Base-by-base conservation (phyloP, 2,113 vertebrate genomes). In the Eulacestoma nigropectus region DNA sequence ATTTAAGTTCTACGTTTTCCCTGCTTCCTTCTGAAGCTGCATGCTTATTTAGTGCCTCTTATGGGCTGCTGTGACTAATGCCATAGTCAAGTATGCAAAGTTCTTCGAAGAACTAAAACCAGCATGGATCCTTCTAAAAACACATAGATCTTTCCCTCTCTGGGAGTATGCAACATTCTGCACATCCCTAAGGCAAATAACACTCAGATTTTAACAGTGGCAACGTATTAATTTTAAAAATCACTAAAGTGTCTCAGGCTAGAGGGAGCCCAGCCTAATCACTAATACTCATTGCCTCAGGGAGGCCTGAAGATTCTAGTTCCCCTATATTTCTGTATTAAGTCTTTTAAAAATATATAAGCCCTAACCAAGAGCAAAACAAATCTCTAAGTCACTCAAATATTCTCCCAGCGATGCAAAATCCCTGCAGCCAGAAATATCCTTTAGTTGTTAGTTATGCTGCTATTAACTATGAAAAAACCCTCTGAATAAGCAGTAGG, bases 191-290 rank as follows among this genome's bases (percentile, higher is more conserved):
- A 90, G 90, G 69, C 55, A 93, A 93, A 67, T 44, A 93, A 80
- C 19, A 46, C 46, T 64, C 56, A 32, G 37, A 87, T 91, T 92
- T 95, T 95, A 95, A 79, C 64, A 93, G 57, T 2, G 5, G 73
- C 47, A 90, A 96, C 15, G 3, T 57, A 95, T 80, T 94, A 64
- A 76, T 87, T 91, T 76, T 81, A 93, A 90, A 96, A 97, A 95
- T 89, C 94, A 85, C 70, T 81, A 83, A 92, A 81, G 72, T 91
- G 56, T 86, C 85, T 65, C 26, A 85, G 75, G 59, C 62, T 92
- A 89, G 96, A 89, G 90, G 78, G 74, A 47, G 1, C 59, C 47
- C 84, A 83, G 74, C 65, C 27, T 96, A 94, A 88, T 91, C 74
- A 44, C 95, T 93, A 97, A 96, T 88, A 89, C 78, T 95, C 39